A percentile compares a stretch with the other conserved stretches of the same genome.
phyloP scores from a whole-genome alignment of 2,888 invertebrate species.

The Acheta domesticus region DNA sequence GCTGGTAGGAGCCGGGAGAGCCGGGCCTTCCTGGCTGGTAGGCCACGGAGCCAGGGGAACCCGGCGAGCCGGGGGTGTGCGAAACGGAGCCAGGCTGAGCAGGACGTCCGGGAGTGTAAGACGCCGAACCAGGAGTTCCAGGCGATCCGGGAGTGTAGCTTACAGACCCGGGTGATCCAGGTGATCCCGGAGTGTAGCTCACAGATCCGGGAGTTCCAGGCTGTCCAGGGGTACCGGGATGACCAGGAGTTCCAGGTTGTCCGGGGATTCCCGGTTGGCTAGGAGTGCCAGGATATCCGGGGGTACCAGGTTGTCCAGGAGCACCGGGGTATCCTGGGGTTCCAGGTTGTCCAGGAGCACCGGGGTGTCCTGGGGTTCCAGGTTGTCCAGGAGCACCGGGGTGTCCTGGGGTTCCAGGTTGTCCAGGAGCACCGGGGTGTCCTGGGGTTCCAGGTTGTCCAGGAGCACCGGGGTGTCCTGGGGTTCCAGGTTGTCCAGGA shows the following conservation, averaged over 20 bases:
- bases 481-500: constrained; percentile 43
- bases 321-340: neutral
- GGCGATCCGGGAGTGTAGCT: neutral
- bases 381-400: constrained; percentile 43
- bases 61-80: neutral
- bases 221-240: neutral
- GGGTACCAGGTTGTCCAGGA: neutral
- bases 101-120: neutral
- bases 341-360: neutral
- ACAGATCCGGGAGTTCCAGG: constrained; percentile 39
- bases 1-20: neutral
- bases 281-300: neutral
- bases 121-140: neutral
- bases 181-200: neutral
- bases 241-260: neutral
- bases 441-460: neutral
- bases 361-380: constrained; percentile 31
- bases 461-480: neutral
- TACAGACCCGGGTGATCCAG: neutral
- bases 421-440: neutral
- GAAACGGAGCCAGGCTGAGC: neutral
- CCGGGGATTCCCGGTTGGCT: constrained; percentile 25
- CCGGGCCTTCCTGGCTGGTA: neutral
- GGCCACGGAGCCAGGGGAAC: neutral
- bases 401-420: constrained; percentile 35